Base-by-base conservation (phyloP, 1,140 invertebrate genomes). In the Apis laboriosa region DNA sequence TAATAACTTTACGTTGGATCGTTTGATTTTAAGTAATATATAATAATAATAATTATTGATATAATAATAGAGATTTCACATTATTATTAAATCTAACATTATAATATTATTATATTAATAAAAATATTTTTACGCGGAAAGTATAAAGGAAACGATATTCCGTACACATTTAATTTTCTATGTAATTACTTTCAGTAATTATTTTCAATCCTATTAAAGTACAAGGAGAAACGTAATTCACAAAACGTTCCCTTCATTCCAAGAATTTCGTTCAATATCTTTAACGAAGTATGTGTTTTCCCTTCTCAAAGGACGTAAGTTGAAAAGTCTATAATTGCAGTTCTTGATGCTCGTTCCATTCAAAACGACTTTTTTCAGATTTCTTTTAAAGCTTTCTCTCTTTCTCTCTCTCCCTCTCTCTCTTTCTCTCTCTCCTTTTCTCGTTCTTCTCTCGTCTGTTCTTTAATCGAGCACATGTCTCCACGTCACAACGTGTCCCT, bases 401-500 rank as follows among this genome's bases (percentile, higher is more conserved):
- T 34, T 53, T 28, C 34, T 58, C 21, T 43, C 28, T 19, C 34
- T 43, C 34, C 4, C 34, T 43, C 4, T 4, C 34, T 43, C 34
- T 0, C 5, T 7, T 4, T 7, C 34, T 43, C 34, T 43, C 34
- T 43, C 34, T 43, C 34, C 5, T 4, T 7, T 4, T 43, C 34
- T 43, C 34, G 4, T 43, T 60, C 34, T n/a, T 13, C 61, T 63
- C 24, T 53, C 43, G 21, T 49, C 17, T 58, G 72, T 67, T 77
- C 66, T 70, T 77, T 70, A 83, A 83, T 76, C 55, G 75, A 63
- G 49, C 73, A 53, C 74, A 77, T 53, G 61, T 15, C 71, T 49
- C 24, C 1, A n/a, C 51, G 21, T 49, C 13, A 17, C 19, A 70
- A 81, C 61, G 61, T 63, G 73, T 43, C 28, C 56, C 28, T 55